phyloP scores from a whole-genome alignment of 2,888 invertebrate genomes.

The Synergus itoensis region DNA sequence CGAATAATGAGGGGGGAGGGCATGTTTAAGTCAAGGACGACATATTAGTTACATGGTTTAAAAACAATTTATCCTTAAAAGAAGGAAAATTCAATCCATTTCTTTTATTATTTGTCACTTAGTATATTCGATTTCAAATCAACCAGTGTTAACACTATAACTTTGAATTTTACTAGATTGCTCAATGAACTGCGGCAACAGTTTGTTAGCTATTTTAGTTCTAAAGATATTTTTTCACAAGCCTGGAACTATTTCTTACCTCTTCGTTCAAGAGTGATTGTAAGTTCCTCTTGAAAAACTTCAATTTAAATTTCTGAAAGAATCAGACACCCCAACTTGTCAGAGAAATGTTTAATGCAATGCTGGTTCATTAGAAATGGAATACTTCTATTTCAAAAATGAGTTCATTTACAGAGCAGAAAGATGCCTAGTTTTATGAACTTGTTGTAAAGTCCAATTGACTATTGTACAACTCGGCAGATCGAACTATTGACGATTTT shows the following conservation, averaged over 20 bases:
- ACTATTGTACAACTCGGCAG: background rate
- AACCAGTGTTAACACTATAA: background rate
- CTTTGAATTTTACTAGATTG: background rate
- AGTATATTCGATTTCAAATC: conserved; percentile 1
- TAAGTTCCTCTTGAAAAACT: too few species aligned
- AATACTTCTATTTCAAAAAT: background rate
- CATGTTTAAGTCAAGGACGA: conserved; percentile 40
- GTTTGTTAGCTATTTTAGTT: too few species aligned
- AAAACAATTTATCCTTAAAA: conserved; percentile 1
- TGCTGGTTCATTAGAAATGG: conserved; percentile 6
- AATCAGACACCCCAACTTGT: too few species aligned
- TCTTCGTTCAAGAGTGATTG: too few species aligned
- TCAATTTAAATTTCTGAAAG: too few species aligned
- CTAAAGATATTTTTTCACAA: too few species aligned
- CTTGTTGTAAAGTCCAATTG: background rate
- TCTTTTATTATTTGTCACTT: background rate
- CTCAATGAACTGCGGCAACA: background rate
- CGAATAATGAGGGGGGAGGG: conserved; percentile 43
- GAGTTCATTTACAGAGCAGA: too few species aligned
- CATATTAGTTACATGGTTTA: conserved; percentile 11
- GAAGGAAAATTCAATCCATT: conserved; percentile 5
- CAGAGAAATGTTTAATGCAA: background rate
- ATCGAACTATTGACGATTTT: background rate
- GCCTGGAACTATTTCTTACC: too few species aligned
- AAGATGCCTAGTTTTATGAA: background rate